phyloP scores from a whole-genome alignment of 2,888 invertebrate species.

The Chromoteleia sp. region DNA sequence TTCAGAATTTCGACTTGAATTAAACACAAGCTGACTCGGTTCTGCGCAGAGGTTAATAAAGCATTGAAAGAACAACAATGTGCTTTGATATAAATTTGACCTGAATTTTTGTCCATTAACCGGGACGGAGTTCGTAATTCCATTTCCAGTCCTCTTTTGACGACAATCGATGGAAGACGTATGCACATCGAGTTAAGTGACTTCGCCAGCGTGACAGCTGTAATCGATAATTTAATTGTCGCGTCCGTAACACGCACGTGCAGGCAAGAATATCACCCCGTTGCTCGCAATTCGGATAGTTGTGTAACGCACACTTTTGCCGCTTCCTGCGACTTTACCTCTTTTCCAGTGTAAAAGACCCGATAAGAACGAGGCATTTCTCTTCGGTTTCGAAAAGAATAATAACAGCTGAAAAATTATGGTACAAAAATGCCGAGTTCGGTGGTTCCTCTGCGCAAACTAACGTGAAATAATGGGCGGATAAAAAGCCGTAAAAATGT shows the following conservation, averaged over 20 bases:
- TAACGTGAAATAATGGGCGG: too few species aligned
- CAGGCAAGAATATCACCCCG: constrained; percentile 50
- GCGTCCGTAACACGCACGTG: constrained; percentile 67
- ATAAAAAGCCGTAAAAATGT: too few species aligned
- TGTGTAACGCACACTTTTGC: constrained; percentile 65
- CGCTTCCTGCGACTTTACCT: constrained; percentile 53
- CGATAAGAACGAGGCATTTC: constrained; percentile 1
- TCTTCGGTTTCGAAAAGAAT: not conserved
- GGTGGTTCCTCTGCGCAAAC: too few species aligned
- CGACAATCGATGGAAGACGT: constrained; percentile 69
- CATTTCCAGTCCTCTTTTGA: constrained; percentile 66
- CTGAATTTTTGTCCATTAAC: constrained; percentile 64
- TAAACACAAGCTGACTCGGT: not conserved
- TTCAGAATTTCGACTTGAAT: not conserved
- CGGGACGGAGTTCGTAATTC: constrained; percentile 57
- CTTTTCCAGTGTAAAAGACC: constrained; percentile 8
- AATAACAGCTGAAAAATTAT: not conserved
- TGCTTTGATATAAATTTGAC: constrained; percentile 55
- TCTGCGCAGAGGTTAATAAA: constrained; percentile 13
- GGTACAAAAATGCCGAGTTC: not conserved
- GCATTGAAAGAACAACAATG: constrained; percentile 46
- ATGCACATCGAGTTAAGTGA: constrained; percentile 69
- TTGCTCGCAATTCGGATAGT: constrained; percentile 46
- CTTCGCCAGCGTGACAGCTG: constrained; percentile 68
- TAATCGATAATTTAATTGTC: constrained; percentile 71